phyloP scores from a whole-genome alignment of 2,113 vertebrate genomes.

The Urocitellus parryii region DNA sequence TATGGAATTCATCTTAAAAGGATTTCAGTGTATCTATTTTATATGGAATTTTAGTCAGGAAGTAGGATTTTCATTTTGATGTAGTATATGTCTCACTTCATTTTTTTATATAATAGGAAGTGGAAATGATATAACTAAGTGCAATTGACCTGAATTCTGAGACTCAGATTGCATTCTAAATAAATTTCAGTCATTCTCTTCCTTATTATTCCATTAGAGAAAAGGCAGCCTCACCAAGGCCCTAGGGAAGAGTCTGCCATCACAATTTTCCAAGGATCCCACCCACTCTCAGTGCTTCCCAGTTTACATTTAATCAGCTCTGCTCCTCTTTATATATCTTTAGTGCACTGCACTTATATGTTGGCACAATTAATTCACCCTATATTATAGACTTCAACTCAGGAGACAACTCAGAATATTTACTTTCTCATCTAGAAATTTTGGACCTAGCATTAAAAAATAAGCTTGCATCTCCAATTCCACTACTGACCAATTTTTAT shows the following conservation, averaged over 20 bases:
- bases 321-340: background rate
- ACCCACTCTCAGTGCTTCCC: background rate
- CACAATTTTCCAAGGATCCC: background rate
- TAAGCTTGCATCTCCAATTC: background rate
- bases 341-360: background rate
- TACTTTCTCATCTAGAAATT: slow-evolving; percentile 12
- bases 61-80: background rate
- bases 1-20: background rate
- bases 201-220: background rate
- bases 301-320: background rate
- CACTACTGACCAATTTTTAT: background rate
- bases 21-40: background rate
- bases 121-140: background rate
- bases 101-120: background rate
- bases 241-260: background rate
- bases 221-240: background rate
- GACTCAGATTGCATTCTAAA: background rate
- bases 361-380: background rate
- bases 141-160: background rate
- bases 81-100: background rate
- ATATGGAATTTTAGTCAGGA: background rate
- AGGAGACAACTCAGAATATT: background rate
- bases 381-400: background rate
- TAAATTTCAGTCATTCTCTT: background rate
- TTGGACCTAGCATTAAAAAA: background rate